Evolutionary conservation across 1,140 invertebrate species (phyloP), one percentile per base, ranked within the genome.

Genomic region (Lysiphlebus fabarum): DNA sequence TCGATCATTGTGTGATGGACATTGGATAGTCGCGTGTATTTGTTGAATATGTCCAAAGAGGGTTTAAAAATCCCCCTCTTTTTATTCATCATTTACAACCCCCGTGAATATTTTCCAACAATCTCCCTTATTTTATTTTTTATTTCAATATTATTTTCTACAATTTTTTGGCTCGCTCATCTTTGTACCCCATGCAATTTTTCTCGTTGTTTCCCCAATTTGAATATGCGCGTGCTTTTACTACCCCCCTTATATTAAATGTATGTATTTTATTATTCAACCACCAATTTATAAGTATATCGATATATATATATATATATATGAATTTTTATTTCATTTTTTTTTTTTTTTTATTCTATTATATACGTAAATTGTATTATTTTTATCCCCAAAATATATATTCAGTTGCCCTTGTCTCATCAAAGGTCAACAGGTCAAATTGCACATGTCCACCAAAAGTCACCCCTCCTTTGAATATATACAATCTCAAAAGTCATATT

Each of bases 291-390:
- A 26, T 26, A 26, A 26, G 17, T 26, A 26, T 26, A 26, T 4
- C 17, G 17, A 26, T 26, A 26, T 26, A 26, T 26, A 26, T 26
- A 4, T 2, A 38, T 36, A 51, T 51, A 11, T 36, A 51, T 36
- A 41, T 50, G 42, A 26, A 59, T 43, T 41, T 43, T 51, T 54
- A n/a, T 59, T 10, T 45, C n/a, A 44, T 14, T 11, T 14, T 36
- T 34, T 14, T 59, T 47, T n/a, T n/a, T 9, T 33, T 17, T 61
- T 65, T 72, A 66, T 71, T 71, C 71, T 71, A 76, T 78, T 78
- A 78, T 17, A 17, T 74, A 67, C 67, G 73, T 72, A 80, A 80
- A 80, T 80, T 78, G 76, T 77, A 78, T 78, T 80, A 78, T 80
- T 80, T 80, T 78, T 78, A 76, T 26, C 76, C 78, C 77, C 76